Percentiles rank a stretch among this genome's conserved stretches.
phyloP scores from a whole-genome alignment of 2,113 vertebrate species.

The Physeter macrocephalus region DNA sequence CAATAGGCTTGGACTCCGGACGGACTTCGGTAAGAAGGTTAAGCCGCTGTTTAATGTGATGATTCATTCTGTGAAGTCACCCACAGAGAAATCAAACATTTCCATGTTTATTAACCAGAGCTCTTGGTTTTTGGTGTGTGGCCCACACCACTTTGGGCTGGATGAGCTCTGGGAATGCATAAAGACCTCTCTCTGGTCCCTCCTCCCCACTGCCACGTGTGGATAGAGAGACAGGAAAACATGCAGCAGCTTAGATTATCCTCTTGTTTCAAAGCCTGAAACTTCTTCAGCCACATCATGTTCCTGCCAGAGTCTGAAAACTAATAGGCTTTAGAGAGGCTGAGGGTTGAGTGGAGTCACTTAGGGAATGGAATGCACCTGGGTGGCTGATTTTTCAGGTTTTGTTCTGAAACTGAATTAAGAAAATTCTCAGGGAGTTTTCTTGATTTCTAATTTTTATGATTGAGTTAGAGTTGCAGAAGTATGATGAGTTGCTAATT shows the following conservation, averaged over 20 bases:
- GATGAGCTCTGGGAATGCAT: slow-evolving; percentile 49
- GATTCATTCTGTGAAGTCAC: slow-evolving; percentile 72
- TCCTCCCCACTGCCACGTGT: slow-evolving; percentile 8
- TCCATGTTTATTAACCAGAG: slow-evolving; percentile 73
- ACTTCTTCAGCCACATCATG: neutral
- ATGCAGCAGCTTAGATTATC: slow-evolving; percentile 60
- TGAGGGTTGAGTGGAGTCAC: neutral
- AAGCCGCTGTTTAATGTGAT: slow-evolving; percentile 33
- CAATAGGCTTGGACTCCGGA: neutral
- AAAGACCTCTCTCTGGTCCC: slow-evolving; percentile 64
- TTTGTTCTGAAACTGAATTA: slow-evolving; percentile 39
- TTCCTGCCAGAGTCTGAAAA: neutral
- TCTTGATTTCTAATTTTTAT: slow-evolving; percentile 45
- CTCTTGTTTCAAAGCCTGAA: slow-evolving; percentile 39
- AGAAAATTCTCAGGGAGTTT: slow-evolving; percentile 23
- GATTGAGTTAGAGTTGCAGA: slow-evolving; percentile 29
- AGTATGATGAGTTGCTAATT: slow-evolving; percentile 49
- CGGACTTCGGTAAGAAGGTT: slow-evolving; percentile 53
- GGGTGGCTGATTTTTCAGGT: slow-evolving; percentile 41
- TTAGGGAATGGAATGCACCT: neutral
- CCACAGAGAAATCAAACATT: slow-evolving; percentile 73
- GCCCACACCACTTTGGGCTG: slow-evolving; percentile 60
- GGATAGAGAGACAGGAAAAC: slow-evolving; percentile 53
- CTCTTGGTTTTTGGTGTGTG: slow-evolving; percentile 67
- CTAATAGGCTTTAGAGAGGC: neutral